Evolutionary conservation across 2,888 invertebrate genomes (phyloP).

Genomic region (Amphipyra tragopoginis): DNA sequence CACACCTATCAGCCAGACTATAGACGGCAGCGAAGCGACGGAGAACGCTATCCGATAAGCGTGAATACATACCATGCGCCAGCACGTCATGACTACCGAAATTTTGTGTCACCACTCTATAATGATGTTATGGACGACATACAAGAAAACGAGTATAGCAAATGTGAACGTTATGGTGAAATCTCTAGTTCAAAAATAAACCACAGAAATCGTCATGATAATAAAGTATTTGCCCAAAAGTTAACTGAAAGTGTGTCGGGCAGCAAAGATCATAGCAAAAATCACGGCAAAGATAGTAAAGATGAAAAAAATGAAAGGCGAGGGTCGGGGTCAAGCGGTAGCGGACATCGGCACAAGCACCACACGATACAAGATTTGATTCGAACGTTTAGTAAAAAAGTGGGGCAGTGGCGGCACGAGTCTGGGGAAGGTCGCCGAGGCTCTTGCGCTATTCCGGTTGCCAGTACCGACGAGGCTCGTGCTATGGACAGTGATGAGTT

Average conservation of each 20-base stretch:
- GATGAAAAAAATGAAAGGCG: constrained; percentile 70
- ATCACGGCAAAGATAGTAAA: constrained; percentile 33
- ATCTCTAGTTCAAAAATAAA: constrained; percentile 80
- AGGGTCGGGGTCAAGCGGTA: constrained; percentile 78
- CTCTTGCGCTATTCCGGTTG: constrained; percentile 82
- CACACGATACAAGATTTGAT: constrained; percentile 94
- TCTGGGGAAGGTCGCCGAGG: constrained; percentile 83
- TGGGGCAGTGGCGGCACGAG: constrained; percentile 93
- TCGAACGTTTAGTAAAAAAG: constrained; percentile 93
- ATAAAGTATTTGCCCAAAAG: constrained; percentile 84
- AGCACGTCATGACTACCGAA: constrained; percentile 78
- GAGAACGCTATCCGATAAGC: constrained; percentile 75
- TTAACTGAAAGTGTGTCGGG: constrained; percentile 72
- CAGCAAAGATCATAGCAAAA: constrained; percentile 59
- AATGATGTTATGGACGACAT: constrained; percentile 86
- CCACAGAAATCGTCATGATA: constrained; percentile 79
- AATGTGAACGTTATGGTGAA: constrained; percentile 87
- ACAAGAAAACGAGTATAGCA: constrained; percentile 85
- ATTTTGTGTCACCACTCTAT: constrained; percentile 83
- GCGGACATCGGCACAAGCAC: constrained; percentile 87
- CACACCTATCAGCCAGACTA: constrained; percentile 74
- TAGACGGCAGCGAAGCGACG: constrained; percentile 73
- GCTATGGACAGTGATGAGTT: constrained; percentile 91
- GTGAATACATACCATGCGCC: constrained; percentile 75
- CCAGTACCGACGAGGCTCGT: constrained; percentile 83